These are phyloP conservation scores for Rattus rattus DNA, from an alignment of 2,113 vertebrate genomes.

Conservation along the genomic window DNA sequence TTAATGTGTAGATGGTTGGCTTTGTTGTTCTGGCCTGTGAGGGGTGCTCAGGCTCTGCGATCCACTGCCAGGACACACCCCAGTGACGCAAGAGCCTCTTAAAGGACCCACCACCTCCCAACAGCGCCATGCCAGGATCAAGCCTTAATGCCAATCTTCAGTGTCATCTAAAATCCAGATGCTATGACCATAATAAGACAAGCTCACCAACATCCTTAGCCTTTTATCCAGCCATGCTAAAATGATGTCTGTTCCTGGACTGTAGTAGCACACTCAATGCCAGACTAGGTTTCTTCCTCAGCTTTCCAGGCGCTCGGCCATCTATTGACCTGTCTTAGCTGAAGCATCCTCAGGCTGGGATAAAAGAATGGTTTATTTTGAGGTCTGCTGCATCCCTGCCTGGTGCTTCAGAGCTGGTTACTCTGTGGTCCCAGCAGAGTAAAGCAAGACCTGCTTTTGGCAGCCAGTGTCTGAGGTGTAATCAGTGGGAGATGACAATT, in stretches of 20 bases:
- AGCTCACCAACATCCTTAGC: background rate
- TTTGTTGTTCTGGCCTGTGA: background rate
- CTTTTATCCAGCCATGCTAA: background rate
- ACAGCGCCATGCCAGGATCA: background rate
- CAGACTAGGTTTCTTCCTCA: background rate
- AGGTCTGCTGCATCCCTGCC: slow-evolving; percentile 1
- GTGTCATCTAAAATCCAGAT: background rate
- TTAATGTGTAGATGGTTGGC: background rate
- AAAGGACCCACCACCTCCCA: background rate
- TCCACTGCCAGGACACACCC: accelerated
- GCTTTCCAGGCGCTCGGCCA: background rate
- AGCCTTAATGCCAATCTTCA: background rate
- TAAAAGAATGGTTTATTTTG: background rate
- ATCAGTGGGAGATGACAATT: slow-evolving; percentile 23
- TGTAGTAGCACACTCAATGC: background rate
- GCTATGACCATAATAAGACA: background rate
- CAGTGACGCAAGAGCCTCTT: background rate
- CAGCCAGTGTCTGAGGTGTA: background rate
- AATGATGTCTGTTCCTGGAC: background rate
- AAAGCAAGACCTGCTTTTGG: background rate
- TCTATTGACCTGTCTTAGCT: background rate
- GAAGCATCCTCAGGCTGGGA: background rate
- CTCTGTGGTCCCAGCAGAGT: slow-evolving; percentile 3
- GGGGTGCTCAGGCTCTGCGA: background rate
- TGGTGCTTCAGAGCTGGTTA: slow-evolving; percentile 26